phyloP scores from a whole-genome alignment of 2,113 vertebrate genomes.

The Balaeniceps rex region DNA sequence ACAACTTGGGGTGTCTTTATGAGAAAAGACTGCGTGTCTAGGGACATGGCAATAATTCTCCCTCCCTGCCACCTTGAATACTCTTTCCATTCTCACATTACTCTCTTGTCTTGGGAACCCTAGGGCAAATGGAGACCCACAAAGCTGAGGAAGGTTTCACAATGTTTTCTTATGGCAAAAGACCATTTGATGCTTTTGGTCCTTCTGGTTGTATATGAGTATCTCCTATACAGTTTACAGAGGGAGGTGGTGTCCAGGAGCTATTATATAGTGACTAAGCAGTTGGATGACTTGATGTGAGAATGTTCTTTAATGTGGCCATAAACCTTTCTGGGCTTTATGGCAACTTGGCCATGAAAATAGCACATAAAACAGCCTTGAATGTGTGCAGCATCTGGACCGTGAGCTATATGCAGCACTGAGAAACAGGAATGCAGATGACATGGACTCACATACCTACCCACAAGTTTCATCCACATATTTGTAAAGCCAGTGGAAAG shows the following conservation, averaged over 20 bases:
- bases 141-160: neutral
- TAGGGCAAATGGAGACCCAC: neutral
- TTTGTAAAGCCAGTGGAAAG: neutral
- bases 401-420: neutral
- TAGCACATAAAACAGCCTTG: neutral
- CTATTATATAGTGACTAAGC: neutral
- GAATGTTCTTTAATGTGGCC: neutral
- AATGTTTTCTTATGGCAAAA: neutral
- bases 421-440: neutral
- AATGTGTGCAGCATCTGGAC: neutral
- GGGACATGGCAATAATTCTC: neutral
- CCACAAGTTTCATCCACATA: neutral
- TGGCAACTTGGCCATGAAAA: neutral
- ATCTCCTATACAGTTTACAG: neutral
- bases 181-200: neutral
- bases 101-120: neutral
- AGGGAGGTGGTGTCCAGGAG: neutral
- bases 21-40: neutral
- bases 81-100: neutral
- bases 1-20: neutral
- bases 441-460: neutral
- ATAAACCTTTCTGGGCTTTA: neutral
- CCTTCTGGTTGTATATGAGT: neutral
- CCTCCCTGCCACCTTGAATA: neutral
- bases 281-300: neutral